Base-by-base conservation (phyloP, 2,797 vertebrate species). In the Crocidura indochinensis region DNA sequence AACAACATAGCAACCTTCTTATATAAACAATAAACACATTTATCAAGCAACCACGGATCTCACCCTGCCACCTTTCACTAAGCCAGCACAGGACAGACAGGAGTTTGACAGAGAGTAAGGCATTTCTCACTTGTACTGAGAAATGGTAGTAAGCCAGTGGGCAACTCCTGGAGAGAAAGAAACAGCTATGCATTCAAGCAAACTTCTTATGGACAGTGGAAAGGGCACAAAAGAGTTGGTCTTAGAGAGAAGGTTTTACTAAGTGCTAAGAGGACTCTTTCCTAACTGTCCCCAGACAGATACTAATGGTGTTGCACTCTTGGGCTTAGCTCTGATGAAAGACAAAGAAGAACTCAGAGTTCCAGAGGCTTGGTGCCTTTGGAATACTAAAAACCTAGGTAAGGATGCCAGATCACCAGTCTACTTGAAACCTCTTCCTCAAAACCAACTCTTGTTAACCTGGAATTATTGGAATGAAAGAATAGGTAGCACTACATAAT, bases 1-100 rank as follows among this genome's bases (percentile, higher is more conserved):
- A 84, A 85, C 83, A 69, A 53, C 49, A n/a, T 0, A 86, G 83
- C 84, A 73, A 74, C 38, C 84, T 88, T 92, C n/a, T 67, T 51
- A 49, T n/a, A 11, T 49, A 73, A 89, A 91, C 81, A 80, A n/a
- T 46, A 76, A 89, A 86, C 51, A 80, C 9, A 12, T 8, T 22
- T 15, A 68, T 38, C 31, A 65, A 77, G 84, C 31, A 76, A 68
- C 49, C 71, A 6, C 2, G 47, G 31, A 62, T 84, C 15, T 51
- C 46, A 76, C 15, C 24, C 29, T n/a, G 38, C 56, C 56, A n/a
- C 69, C 53, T n/a, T 46, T 73, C 51, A 60, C 80, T 65, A 72
- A 77, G 64, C 73, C 71, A 94, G 51, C 4, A 72, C 47, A 46
- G n/a, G 38, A 29, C 22, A n/a, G 60, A 17, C 6, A 6, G 8